Evolutionary conservation across 2,113 vertebrate species (phyloP).

Genomic region (Xiphias gladius): DNA sequence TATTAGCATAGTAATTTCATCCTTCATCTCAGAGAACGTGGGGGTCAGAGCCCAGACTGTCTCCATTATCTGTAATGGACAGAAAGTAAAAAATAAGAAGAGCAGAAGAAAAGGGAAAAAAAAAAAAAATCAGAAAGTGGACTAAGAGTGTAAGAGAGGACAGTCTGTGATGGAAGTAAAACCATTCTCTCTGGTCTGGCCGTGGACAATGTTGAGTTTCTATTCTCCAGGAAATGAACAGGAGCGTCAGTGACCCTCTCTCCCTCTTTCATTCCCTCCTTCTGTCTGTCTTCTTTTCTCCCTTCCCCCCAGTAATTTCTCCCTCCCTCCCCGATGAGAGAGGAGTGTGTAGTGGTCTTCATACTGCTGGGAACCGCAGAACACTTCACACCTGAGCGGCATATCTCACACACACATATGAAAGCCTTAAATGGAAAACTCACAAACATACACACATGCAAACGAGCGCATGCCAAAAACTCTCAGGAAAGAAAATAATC

Average conservation of each 20-base stretch:
- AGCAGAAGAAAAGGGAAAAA: background rate
- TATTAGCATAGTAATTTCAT: slow-evolving; percentile 63
- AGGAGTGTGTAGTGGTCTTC: slow-evolving; percentile 25
- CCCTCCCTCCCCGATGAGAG: background rate
- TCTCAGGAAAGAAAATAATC: slow-evolving; percentile 29
- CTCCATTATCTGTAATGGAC: slow-evolving; percentile 45
- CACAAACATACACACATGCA: slow-evolving; percentile 4
- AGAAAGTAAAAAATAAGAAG: slow-evolving; percentile 16
- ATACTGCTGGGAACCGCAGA: slow-evolving; percentile 50
- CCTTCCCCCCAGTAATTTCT: background rate
- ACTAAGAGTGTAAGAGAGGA: slow-evolving; percentile 7
- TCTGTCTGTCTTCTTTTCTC: background rate
- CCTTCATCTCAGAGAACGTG: slow-evolving; percentile 45
- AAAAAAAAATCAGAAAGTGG: background rate
- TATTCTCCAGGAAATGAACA: slow-evolving; percentile 33
- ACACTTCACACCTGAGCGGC: slow-evolving; percentile 73
- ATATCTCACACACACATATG: slow-evolving; percentile 69
- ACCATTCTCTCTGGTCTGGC: slow-evolving; percentile 22
- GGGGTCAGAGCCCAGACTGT: slow-evolving; percentile 38
- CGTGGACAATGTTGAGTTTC: slow-evolving; percentile 18
- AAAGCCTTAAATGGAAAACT: slow-evolving; percentile 56
- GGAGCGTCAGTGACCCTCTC: background rate
- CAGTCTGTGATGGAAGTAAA: slow-evolving; percentile 12
- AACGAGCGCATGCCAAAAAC: background rate
- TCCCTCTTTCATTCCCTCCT: background rate